Base-by-base conservation (phyloP, 2,888 invertebrate genomes). In the Chelonus formosanus region DNA sequence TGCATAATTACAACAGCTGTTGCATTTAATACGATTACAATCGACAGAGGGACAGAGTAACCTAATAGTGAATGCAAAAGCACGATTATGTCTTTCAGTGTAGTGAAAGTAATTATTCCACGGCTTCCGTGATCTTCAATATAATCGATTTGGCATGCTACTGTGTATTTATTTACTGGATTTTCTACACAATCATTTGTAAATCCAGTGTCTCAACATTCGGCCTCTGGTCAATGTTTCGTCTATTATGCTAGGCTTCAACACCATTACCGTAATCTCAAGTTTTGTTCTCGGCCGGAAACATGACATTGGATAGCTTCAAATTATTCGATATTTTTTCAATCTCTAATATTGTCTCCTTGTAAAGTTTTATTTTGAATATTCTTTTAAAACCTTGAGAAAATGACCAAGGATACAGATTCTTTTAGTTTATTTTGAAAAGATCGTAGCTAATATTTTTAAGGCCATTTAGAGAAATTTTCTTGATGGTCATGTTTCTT, bases 31-130 rank as follows among this genome's bases (percentile, higher is more conserved):
- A 54, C 36, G 36, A 54, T 54, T 54, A 54, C 36, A 40, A 36
- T 54, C 54, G 54, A 54, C 36, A 36, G 40, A 40, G 6, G 4
- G 6, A 40, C 20, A 20, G 20, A 20, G 20, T 20, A 48, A 31
- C 44, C 32, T 53, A 59, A 44, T 36, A 66, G 64, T 48, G 57
- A 53, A 55, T 59, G 62, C 65, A 65, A 67, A 40, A 62, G 52
- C 52, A 52, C 52, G 34, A 52, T 31, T 32, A 53, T 52, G 52
- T 52, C 8, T 52, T 31, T 52, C 34, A 34, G 32, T 8, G 34
- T 45, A 63, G 69, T 69, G 70, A 71, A 71, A 70, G 70, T 71
- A 69, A 71, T 71, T 70, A 71, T 68, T 52, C 60, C 55, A 65
- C 43, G 36, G 64, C 67, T 72, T 72, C 70, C 70, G 70, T 54